Evolutionary conservation across 2,888 invertebrate genomes (phyloP), one percentile per base, ranked within the genome.

Genomic region (Apotomis turbidana): DNA sequence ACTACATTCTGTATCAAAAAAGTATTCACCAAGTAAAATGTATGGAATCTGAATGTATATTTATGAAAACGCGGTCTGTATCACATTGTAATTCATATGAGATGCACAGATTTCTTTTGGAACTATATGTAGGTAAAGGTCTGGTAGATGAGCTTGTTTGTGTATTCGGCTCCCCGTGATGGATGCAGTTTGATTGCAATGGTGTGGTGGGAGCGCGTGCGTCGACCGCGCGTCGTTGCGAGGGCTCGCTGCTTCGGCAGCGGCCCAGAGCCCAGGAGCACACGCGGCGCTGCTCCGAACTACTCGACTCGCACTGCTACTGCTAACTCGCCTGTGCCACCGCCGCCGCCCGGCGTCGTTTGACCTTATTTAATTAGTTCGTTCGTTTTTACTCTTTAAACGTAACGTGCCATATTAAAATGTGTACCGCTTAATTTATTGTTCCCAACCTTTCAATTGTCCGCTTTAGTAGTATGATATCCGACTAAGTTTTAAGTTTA

Each of bases 281-380:
- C 5, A 41, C 41, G 41, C 41, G 41, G 41, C 41, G 41, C 41
- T 6, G 41, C 41, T 6, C 41, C 41, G 41, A 41, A 41, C 41
- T 41, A 41, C 41, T 41, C 49, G 3, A 49, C 49, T 49, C 8
- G 49, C 49, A 49, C 49, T 49, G 49, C 49, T 49, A 9, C 58
- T 49, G 49, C 58, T 38, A 9, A 66, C 66, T 66, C 49, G 66
- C 66, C 15, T 27, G 58, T 44, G 58, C 78, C 81, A 78, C 79
- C 75, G 81, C 79, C 85, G 84, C 79, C 83, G 83, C 76, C 46
- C 83, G 82, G 80, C 85, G 87, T 89, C 91, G 90, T 88, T 92
- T 93, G 93, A 93, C 93, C 93, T 91, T 93, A 93, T 93, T 93
- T 92, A 93, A 93, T 93, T 93, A 92, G 88, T 92, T 90, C 88